Base-by-base conservation (phyloP, 2,113 vertebrate species). In the Australoheros scitulus region DNA sequence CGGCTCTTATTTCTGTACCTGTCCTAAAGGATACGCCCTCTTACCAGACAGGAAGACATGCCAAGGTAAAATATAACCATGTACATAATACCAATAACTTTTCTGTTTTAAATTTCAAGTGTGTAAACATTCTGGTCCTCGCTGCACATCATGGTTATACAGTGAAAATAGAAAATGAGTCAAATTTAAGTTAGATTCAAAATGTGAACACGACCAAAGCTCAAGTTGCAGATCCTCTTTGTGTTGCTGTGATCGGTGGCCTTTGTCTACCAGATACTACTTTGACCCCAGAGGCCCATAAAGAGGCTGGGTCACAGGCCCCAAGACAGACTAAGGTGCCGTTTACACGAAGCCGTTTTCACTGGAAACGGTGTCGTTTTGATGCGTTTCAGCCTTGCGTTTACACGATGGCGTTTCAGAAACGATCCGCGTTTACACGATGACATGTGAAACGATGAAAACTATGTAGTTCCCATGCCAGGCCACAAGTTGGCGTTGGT, bases 1-100 rank as follows among this genome's bases (percentile, higher is more conserved):
- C 2, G 98, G 98, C 2, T 98, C 98, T 32, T 99, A 99, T 88
- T 97, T 97, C 80, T 99, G 98, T 81, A 97, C 97, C n/a, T 99
- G 98, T 61, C 97, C 98, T 0, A 82, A 87, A 76, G 97, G 97
- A 41, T 99, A 97, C 18, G 88, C 95, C 79, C 95, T 99, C 79
- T 95, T 98, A 60, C 92, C 97, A 1, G 97, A 99, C 50, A 96
- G 95, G 89, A 99, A 96, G 93, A 96, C 95, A 0, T 99, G 97
- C 63, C 96, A 94, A 55, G 95, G 97, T 99, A 95, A 83, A 61
- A 6, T 47, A 26, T 4, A 65, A 34, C 43, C 1, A 74, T 6
- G 14, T 20, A 20, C 24, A 61, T n/a, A 24, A 47, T 0, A 26
- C 47, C 8, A 47, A 26, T 11, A 68, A 15, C 64, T 70, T 70